Conservation (phyloP, 2,113 vertebrate species). For the Anser cygnoides region DNA sequence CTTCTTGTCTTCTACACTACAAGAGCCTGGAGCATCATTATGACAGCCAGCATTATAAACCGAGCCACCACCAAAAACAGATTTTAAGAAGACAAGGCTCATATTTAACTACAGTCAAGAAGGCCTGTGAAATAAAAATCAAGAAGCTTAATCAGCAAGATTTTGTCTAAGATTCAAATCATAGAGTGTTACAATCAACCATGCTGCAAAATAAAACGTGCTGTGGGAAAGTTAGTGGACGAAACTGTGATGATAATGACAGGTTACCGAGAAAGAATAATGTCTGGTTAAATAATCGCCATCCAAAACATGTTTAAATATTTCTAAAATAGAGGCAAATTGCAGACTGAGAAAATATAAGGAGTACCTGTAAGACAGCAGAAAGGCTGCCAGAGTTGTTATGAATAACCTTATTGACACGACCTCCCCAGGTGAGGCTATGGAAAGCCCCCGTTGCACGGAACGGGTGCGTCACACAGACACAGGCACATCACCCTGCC, state of each 20-base stretch:
- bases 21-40: neutral
- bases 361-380: neutral
- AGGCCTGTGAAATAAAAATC: neutral
- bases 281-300: neutral
- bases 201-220: neutral
- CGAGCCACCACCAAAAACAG: neutral
- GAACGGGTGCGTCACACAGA: neutral
- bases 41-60: neutral
- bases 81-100: neutral
- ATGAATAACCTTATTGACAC: neutral
- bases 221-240: neutral
- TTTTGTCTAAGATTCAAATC: neutral
- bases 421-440: neutral
- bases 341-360: neutral
- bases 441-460: neutral
- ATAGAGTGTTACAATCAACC: neutral
- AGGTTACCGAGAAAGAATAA: neutral
- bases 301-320: neutral
- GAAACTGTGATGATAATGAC: neutral
- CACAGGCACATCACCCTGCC: fast-evolving
- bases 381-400: neutral
- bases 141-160: neutral
- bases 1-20: neutral
- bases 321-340: neutral
- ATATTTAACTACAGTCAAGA: neutral